A percentile compares a stretch with the other conserved stretches of the same genome.
Conservation (phyloP, 2,113 vertebrate genomes). For the Tretioscincus oriximinensis region DNA sequence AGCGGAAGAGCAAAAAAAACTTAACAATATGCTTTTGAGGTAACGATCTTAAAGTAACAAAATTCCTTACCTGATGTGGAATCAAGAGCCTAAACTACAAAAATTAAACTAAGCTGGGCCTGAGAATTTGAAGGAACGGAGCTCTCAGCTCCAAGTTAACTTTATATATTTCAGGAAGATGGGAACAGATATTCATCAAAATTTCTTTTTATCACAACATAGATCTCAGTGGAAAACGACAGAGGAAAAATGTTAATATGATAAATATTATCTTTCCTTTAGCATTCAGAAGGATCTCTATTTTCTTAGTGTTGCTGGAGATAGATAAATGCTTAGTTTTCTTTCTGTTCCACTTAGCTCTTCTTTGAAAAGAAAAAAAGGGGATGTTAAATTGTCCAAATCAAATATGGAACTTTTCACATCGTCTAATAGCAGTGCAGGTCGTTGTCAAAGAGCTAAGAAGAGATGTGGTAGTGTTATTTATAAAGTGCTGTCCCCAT, state of each 20-base stretch:
- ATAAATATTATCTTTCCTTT: not conserved
- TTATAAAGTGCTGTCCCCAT: slow-evolving; percentile 22
- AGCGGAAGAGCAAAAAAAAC: too few relatives aligned
- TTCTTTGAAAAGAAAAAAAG: not conserved
- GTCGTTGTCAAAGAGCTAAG: slow-evolving; percentile 11
- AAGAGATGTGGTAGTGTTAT: not conserved
- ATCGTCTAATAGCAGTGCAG: not conserved
- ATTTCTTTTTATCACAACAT: not conserved
- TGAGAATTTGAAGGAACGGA: not conserved
- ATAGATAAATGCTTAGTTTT: not conserved
- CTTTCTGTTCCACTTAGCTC: not conserved
- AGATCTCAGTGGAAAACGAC: not conserved
- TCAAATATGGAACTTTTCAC: slow-evolving; percentile 2
- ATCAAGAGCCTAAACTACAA: not conserved
- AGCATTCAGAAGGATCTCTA: not conserved
- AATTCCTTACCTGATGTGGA: not conserved
- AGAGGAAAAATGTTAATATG: not conserved
- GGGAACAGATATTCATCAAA: too few relatives aligned
- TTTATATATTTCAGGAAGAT: fast-evolving
- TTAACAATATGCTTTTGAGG: not conserved
- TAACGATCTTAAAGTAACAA: not conserved
- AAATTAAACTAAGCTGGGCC: slow-evolving; percentile 1
- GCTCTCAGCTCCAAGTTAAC: not conserved
- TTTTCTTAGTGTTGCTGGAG: not conserved
- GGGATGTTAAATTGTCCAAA: not conserved